Base-by-base conservation (phyloP, 2,797 vertebrate species). In the Sebastolobus altivelis region DNA sequence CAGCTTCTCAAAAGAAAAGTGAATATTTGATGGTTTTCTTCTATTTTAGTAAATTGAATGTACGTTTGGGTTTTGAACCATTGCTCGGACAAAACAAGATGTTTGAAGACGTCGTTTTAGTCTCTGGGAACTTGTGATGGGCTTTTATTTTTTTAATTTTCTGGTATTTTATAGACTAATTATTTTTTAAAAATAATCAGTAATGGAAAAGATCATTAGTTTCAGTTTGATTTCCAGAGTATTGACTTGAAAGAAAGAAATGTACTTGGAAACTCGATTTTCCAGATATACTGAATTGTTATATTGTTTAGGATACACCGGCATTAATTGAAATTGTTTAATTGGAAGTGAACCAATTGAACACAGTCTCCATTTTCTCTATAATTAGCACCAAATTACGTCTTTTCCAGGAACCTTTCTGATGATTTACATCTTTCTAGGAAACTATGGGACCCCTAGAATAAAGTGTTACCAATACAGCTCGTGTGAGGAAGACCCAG, bases 401-500 rank as follows among this genome's bases (percentile, higher is more conserved):
- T 38, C 8, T 71, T 68, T 73, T 62, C 63, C 60, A 46, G 27
- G 29, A 63, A 13, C 6, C 20, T 33, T 25, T 65, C 37, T 43
- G 22, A 14, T 0, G 11, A 6, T 46, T 46, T 4, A 54, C 25
- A 8, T 38, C 16, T 56, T 66, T 46, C 20, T 20, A 43, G 14
- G 40, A 78, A 75, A 84, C 16, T 4, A 10, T 5, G 8, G 63
- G 58, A 61, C 27, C 68, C 16, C 6, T 54, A 56, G 55, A 86
- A 77, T 35, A 65, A 73, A 79, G 38, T 9, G 52, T 22, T 25
- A 35, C 16, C 12, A n/a, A 20, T 16, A 31, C 49, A 66, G 31
- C 13, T 63, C 29, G 46, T 20, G n/a, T 37, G 43, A 74, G 61
- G 29, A 67, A 38, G 2, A 63, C 66, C 59, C 75, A 89, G 38